Percentiles rank a stretch among this genome's conserved stretches.
These are phyloP conservation scores for Coleophora flavipennella DNA, from an alignment of 2,888 invertebrate species.

Conservation along the genomic window DNA sequence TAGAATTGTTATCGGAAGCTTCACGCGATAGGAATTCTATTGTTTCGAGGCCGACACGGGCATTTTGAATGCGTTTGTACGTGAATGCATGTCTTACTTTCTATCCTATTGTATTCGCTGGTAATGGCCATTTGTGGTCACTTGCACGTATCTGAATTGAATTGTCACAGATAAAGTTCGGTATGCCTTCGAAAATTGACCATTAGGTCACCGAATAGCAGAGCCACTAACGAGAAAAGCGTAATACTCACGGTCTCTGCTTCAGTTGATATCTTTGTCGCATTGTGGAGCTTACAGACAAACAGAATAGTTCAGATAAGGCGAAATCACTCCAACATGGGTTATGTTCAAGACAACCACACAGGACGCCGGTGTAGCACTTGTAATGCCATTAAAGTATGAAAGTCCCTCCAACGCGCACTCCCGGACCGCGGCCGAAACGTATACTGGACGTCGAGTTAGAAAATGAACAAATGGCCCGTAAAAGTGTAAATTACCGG, in stretches of 20 bases:
- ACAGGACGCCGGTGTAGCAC: slow-evolving; percentile 31
- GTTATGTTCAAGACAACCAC: slow-evolving; percentile 42
- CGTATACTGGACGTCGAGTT: slow-evolving; percentile 26
- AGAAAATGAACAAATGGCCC: slow-evolving; percentile 38
- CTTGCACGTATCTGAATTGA: slow-evolving; percentile 31
- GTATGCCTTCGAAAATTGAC: slow-evolving; percentile 28
- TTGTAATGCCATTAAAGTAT: slow-evolving; percentile 28
- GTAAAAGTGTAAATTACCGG: slow-evolving; percentile 48
- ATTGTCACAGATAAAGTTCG: slow-evolving; percentile 26
- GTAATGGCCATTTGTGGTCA: slow-evolving; percentile 28
- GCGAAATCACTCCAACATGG: slow-evolving; percentile 48
- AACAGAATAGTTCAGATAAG: slow-evolving; percentile 23
- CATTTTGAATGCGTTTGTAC: slow-evolving; percentile 24
- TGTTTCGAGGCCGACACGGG: slow-evolving; percentile 33
- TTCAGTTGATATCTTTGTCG: slow-evolving; percentile 67
- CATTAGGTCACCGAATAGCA: slow-evolving; percentile 28
- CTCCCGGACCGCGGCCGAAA: slow-evolving; percentile 21
- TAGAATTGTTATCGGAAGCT: slow-evolving; percentile 23
- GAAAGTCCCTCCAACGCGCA: slow-evolving; percentile 18
- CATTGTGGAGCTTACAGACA: slow-evolving; percentile 40
- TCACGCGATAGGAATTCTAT: slow-evolving; percentile 40
- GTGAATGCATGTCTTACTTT: slow-evolving; percentile 31
- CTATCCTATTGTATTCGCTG: slow-evolving; percentile 45
- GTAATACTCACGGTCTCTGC: slow-evolving; percentile 62
- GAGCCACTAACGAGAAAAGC: slow-evolving; percentile 12